Conservation (phyloP, 2,113 vertebrate species). For the Hippocampus mohnikei region DNA sequence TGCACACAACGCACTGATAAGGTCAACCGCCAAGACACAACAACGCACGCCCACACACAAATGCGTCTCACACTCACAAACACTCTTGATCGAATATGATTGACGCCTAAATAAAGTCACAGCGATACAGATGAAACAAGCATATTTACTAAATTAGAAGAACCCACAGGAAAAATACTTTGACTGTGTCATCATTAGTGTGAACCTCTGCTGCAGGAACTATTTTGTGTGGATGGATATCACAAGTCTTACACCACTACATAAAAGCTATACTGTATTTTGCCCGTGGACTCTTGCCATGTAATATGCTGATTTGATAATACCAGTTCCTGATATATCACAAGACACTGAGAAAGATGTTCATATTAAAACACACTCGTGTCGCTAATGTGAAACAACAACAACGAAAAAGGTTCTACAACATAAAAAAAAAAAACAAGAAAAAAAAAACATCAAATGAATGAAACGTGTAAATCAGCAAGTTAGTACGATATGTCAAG, state of each 20-base stretch:
- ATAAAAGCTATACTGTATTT: constrained; percentile 62
- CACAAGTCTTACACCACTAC: constrained; percentile 17
- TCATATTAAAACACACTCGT: constrained; percentile 45
- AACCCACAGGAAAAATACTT: constrained; percentile 77
- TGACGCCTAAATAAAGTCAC: constrained; percentile 55
- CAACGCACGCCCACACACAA: constrained; percentile 24
- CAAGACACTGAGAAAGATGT: constrained; percentile 53
- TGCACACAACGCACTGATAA: constrained; percentile 49
- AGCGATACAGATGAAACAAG: constrained; percentile 58
- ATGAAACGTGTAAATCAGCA: constrained; percentile 38
- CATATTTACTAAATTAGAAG: constrained; percentile 66
- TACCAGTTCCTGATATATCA: constrained; percentile 46
- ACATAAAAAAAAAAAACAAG: constrained; percentile 25
- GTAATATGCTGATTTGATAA: constrained; percentile 66
- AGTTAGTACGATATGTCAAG: constrained; percentile 62
- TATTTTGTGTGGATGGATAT: constrained; percentile 23
- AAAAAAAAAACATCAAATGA: constrained; percentile 23
- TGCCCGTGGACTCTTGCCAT: constrained; percentile 73
- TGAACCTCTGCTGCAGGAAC: constrained; percentile 32
- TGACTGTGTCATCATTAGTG: constrained; percentile 32
- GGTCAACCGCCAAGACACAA: constrained; percentile 19
- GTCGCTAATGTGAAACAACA: constrained; percentile 28
- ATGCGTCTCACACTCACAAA: constrained; percentile 4
- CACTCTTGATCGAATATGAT: constrained; percentile 13
- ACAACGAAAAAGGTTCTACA: constrained; percentile 7